These are phyloP conservation scores for Kradibia gibbosae DNA, from an alignment of 1,140 invertebrate genomes.

Conservation along the genomic window DNA sequence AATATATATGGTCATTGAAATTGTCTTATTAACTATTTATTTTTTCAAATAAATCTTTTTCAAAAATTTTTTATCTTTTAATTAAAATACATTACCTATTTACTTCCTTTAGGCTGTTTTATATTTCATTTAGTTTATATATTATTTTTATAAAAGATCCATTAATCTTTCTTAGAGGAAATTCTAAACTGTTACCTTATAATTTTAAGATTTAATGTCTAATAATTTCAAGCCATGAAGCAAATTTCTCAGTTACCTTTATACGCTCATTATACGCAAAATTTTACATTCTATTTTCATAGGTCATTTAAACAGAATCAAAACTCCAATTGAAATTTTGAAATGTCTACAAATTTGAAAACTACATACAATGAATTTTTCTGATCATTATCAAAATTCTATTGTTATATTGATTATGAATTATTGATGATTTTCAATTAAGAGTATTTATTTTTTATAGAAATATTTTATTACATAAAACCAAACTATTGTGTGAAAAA, in stretches of 20 bases:
- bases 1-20: too few relatives aligned
- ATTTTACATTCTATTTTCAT: background rate
- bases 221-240: background rate
- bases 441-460: too few relatives aligned
- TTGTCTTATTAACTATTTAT: too few relatives aligned
- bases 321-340: too few relatives aligned
- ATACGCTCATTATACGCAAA: background rate
- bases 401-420: too few relatives aligned
- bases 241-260: conserved; percentile 22
- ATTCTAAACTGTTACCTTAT: conserved; percentile 42
- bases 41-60: conserved; percentile 31
- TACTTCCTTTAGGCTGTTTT: background rate
- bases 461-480: too few relatives aligned
- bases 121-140: conserved; percentile 32
- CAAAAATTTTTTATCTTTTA: conserved; percentile 33
- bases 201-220: conserved; percentile 29
- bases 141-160: conserved; percentile 14
- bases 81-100: background rate
- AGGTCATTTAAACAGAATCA: too few relatives aligned
- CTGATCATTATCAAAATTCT: too few relatives aligned
- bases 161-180: conserved; percentile 43
- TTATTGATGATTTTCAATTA: too few relatives aligned
- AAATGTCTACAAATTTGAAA: too few relatives aligned
- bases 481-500: too few relatives aligned
- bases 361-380: too few relatives aligned